Evolutionary conservation across 2,797 vertebrate species (phyloP), one percentile per base, ranked within the genome.

Genomic region (Acrossocheilus fasciatus): DNA sequence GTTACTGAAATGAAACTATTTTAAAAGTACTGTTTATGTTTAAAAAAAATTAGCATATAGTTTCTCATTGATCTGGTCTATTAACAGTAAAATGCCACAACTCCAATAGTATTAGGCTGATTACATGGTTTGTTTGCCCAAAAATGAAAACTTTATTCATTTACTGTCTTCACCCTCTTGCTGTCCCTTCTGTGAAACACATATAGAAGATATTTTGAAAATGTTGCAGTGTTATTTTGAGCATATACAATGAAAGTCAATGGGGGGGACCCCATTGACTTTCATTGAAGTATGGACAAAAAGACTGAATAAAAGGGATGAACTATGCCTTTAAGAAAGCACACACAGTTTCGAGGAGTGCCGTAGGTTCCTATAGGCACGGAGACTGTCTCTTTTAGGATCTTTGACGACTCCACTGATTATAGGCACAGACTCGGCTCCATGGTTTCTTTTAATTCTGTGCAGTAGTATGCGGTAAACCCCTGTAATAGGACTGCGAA

Each of bases 281-380:
- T 45, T 47, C 39, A 62, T 18, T 66, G 54, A 11, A 64, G 7
- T 43, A 6, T 26, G 39, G 57, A 12, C 4, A 2, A 11, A 68
- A 47, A 18, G 11, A 23, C 69, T 43, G 20, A 43, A n/a, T 11
- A 36, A 74, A 47, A 50, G 18, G 54, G 47, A 18, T 52, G 4
- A 54, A 15, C 6, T 23, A 39, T 11, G 14, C 36, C 30, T 80
- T 26, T 87, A 96, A 57, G 93, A 94, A 36, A 96, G 86, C 64
- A 94, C 90, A 78, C 98, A 99, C 15, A 99, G 92, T 92, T 97
- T 98, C 79, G 97, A 99, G 39, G 97, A 96, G 91, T 98, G 96
- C 84, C 96, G 94, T 90, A 97, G 93, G 86, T 96, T 94, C 34
- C 92, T 93, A 89, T 95, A 97, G 76, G 96, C 93, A n/a, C 91